phyloP scores from a whole-genome alignment of 2,113 vertebrate species.

The Halcyon senegalensis region DNA sequence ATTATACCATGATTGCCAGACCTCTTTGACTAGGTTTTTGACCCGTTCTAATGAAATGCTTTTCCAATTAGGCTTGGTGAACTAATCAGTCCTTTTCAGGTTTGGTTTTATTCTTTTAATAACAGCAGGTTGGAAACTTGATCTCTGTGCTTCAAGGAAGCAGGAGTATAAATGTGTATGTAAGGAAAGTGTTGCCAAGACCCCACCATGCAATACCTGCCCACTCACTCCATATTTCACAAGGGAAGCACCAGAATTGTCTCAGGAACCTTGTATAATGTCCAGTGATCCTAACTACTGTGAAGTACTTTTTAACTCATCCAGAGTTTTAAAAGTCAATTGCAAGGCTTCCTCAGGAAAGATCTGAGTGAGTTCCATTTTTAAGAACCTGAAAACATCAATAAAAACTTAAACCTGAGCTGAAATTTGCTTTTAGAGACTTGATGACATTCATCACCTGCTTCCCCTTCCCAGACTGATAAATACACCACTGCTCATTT shows the following conservation, averaged over 20 bases:
- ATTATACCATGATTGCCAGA: slow-evolving; percentile 56
- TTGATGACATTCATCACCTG: background rate
- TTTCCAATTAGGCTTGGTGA: slow-evolving; percentile 68
- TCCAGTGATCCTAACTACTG: slow-evolving; percentile 25
- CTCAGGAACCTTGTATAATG: slow-evolving; percentile 32
- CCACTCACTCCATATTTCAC: slow-evolving; percentile 67
- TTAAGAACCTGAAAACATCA: background rate
- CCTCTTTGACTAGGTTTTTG: slow-evolving; percentile 62
- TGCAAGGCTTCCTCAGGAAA: background rate
- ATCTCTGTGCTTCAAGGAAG: slow-evolving; percentile 49
- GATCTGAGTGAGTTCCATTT: background rate
- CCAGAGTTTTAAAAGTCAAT: slow-evolving; percentile 46
- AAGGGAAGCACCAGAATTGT: slow-evolving; percentile 47
- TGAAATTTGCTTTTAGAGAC: background rate
- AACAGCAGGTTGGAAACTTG: slow-evolving; percentile 58
- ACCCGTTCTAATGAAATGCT: slow-evolving; percentile 75
- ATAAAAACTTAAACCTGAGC: background rate
- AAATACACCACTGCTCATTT: background rate
- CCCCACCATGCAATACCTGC: slow-evolving; percentile 29
- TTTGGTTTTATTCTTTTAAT: slow-evolving; percentile 47
- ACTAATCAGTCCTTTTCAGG: slow-evolving; percentile 64
- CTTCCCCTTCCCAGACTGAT: background rate
- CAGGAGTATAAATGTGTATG: slow-evolving; percentile 43
- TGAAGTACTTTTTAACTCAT: slow-evolving; percentile 50
- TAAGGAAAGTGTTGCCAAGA: slow-evolving; percentile 44